These are phyloP conservation scores for Coelopa pilipes DNA, from an alignment of 2,888 invertebrate genomes.

Conservation along the genomic window DNA sequence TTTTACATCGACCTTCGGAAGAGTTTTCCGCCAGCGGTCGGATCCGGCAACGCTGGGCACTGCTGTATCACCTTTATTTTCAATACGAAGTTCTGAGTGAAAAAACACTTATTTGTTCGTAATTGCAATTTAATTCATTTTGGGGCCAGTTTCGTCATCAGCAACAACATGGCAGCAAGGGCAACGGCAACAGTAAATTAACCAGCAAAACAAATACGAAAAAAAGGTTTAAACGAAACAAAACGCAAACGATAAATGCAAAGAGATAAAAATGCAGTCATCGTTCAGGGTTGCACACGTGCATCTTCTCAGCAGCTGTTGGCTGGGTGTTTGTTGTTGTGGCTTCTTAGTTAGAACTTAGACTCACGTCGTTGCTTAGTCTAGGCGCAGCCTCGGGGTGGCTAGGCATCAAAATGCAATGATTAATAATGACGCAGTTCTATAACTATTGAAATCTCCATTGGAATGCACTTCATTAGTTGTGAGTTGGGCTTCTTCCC, in stretches of 20 bases:
- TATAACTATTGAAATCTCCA: no score
- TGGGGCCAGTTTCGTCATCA: slow-evolving; percentile 6
- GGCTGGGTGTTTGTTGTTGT: background rate
- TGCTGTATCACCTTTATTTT: no score
- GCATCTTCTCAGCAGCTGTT: background rate
- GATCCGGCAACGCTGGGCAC: no score
- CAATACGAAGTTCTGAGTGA: background rate
- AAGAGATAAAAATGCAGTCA: slow-evolving; percentile 15
- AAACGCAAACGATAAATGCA: background rate
- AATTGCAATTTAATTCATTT: slow-evolving; percentile 14
- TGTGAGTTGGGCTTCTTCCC: no score
- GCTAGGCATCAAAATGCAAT: no score
- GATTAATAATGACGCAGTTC: no score
- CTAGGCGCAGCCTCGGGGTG: no score
- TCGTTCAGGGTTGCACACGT: slow-evolving; percentile 18
- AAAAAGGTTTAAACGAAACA: background rate
- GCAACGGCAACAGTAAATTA: background rate
- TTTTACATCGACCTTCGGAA: no score
- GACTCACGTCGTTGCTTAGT: slow-evolving; percentile 37
- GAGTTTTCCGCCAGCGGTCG: no score
- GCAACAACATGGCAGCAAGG: background rate
- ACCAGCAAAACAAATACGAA: background rate
- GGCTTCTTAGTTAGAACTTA: slow-evolving; percentile 42
- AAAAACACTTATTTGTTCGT: background rate
- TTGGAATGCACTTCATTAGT: no score